These are phyloP conservation scores for Megalonaias nervosa DNA, from an alignment of 1,140 invertebrate genomes.

Conservation along the genomic window DNA sequence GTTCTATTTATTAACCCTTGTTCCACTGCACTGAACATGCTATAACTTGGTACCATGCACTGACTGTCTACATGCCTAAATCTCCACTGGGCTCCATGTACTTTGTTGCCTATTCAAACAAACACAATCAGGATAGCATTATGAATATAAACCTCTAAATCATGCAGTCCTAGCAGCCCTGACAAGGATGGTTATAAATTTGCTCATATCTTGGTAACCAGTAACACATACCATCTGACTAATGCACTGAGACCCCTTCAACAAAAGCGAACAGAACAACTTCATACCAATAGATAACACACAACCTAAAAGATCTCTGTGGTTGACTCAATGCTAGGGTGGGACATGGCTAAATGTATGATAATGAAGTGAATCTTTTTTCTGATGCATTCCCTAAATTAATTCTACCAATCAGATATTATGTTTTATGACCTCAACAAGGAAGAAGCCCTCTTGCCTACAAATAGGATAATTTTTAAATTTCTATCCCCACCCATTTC, in stretches of 20 bases:
- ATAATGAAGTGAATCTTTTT: too few species aligned
- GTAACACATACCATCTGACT: constrained; percentile 6
- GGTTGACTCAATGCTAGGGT: too few species aligned
- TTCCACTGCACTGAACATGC: too few species aligned
- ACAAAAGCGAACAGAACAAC: neutral
- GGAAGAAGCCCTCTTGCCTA: too few species aligned
- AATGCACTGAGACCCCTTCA: neutral
- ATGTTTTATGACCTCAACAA: too few species aligned
- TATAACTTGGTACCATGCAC: neutral
- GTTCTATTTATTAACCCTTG: too few species aligned
- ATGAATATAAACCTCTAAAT: constrained; percentile 48
- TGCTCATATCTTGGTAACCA: constrained; percentile 39
- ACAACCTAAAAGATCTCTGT: too few species aligned
- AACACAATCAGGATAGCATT: constrained; percentile 23
- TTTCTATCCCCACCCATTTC: too few species aligned
- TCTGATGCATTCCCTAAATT: too few species aligned
- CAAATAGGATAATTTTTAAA: too few species aligned
- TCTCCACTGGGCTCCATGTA: neutral
- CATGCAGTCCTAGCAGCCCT: constrained; percentile 32
- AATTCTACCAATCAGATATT: too few species aligned
- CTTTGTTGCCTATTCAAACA: constrained; percentile 36
- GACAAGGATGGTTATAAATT: constrained; percentile 45
- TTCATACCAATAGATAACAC: neutral
- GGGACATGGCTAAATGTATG: too few species aligned
- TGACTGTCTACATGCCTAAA: neutral